Percentiles rank a stretch among this genome's conserved stretches.
phyloP scores from a whole-genome alignment of 1,140 invertebrate species.

The Zaprionus ornatus region DNA sequence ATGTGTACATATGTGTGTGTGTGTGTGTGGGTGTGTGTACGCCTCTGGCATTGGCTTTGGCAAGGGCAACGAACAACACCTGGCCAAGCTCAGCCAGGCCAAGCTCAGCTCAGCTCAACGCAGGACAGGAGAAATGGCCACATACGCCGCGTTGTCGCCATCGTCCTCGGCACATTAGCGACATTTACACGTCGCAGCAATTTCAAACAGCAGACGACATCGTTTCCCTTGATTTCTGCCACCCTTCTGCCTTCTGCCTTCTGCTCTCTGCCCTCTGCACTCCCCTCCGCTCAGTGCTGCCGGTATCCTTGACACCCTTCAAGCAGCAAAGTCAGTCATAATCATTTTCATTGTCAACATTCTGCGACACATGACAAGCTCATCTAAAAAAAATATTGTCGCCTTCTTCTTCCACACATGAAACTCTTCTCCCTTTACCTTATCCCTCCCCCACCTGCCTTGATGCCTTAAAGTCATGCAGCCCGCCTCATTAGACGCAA shows the following conservation, averaged over 20 bases:
- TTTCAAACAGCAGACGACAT: slow-evolving; percentile 77
- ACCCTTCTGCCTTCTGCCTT: no score
- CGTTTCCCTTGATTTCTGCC: slow-evolving; percentile 32
- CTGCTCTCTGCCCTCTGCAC: background rate
- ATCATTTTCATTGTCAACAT: slow-evolving; percentile 80
- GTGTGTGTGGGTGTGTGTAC: slow-evolving; percentile 9
- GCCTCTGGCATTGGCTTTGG: slow-evolving; percentile 74
- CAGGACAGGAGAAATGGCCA: slow-evolving; percentile 17
- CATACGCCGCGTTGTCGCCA: slow-evolving; percentile 11
- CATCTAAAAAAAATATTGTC: slow-evolving; percentile 10
- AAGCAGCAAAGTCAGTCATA: slow-evolving; percentile 63
- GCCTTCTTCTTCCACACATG: background rate
- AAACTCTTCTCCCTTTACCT: slow-evolving; percentile 5
- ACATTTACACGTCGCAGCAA: slow-evolving; percentile 81
- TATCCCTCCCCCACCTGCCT: background rate
- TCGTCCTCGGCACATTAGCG: slow-evolving; percentile 68
- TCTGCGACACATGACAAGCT: slow-evolving; percentile 73
- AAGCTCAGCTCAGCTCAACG: slow-evolving; percentile 39
- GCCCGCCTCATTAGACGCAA: slow-evolving; percentile 72
- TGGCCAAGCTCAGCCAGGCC: slow-evolving; percentile 55
- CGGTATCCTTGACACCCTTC: slow-evolving; percentile 26
- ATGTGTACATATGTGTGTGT: background rate
- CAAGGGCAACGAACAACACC: slow-evolving; percentile 71
- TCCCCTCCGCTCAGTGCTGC: background rate
- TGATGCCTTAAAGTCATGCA: slow-evolving; percentile 23